phyloP scores from a whole-genome alignment of 2,797 vertebrate genomes.

The Zalophus californianus region DNA sequence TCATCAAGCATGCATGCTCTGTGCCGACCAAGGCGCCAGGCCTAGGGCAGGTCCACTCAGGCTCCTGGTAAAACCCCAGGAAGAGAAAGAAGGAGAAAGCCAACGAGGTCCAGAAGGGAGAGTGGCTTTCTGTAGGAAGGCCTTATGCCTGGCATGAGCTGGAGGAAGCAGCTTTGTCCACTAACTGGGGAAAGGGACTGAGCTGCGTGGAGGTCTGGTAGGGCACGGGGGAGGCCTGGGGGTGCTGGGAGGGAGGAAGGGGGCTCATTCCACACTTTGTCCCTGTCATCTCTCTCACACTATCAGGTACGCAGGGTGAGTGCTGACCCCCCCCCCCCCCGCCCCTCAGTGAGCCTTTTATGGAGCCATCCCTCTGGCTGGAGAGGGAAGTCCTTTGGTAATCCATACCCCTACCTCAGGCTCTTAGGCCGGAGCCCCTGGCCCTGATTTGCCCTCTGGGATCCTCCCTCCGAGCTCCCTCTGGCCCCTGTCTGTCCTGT shows the following conservation, averaged over 20 bases:
- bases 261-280: neutral
- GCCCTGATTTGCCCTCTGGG: neutral
- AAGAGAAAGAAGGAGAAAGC: neutral
- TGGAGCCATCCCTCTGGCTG: neutral
- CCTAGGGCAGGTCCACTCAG: neutral
- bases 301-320: neutral
- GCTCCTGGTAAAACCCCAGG: neutral
- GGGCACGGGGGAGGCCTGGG: rapidly evolving
- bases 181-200: neutral
- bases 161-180: neutral
- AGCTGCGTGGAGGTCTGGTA: neutral
- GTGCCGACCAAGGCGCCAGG: neutral
- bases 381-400: neutral
- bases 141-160: neutral
- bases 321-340: neutral
- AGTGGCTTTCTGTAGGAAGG: neutral
- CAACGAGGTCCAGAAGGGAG: neutral
- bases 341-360: neutral
- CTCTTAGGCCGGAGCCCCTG: neutral
- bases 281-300: neutral
- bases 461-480: neutral
- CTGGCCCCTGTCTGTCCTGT: neutral
- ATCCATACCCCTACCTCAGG: neutral
- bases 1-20: neutral
- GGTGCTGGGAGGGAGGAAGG: neutral